Evolutionary conservation across 2,113 vertebrate genomes (phyloP), one percentile per base, ranked within the genome.

Genomic region (Euleptes europaea): DNA sequence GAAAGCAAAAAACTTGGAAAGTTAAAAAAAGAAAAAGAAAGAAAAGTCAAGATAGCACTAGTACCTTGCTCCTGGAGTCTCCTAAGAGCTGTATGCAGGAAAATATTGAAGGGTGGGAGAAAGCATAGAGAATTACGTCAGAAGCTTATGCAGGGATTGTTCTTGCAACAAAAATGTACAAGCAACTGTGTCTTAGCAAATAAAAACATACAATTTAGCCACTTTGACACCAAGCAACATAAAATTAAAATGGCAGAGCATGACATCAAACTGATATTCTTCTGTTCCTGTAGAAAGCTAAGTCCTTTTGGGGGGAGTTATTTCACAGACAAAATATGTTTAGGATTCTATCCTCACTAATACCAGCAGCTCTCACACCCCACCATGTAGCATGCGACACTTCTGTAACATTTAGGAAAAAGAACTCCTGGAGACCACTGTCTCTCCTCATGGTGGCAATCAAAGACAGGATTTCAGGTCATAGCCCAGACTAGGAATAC

Each of bases 11-110:
- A 90, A 7, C 23, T 92, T 84, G 80, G 94, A 93, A 95, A 94
- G 95, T 91, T 93, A 94, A 95, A 94, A 67, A 90, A 91, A 80
- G 84, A 93, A 94, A 93, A 76, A 92, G 93, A 85, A 91, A 88
- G 91, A 91, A 93, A 96, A 92, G 86, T 95, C 91, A 96, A 94
- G 94, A 94, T 95, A 96, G 91, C 96, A 97, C 90, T 95, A 96
- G 96, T 99, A 99, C 99, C 99, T 99, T 99, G 96, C 98, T 99
- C 97, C 98, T 98, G 98, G 99, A 98, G 98, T 99, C 99, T 98
- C 98, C 98, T 97, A 99, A 98, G 80, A 99, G 98, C 99, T 99
- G 98, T 95, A 97, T 96, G 94, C 96, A 96, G 94, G 97, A 95
- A 96, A 95, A 97, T 95, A 96, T 97, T 96, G 95, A 95, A 97